Evolutionary conservation across 2,113 vertebrate genomes (phyloP).

Genomic region (Rhinichthys klamathensis): DNA sequence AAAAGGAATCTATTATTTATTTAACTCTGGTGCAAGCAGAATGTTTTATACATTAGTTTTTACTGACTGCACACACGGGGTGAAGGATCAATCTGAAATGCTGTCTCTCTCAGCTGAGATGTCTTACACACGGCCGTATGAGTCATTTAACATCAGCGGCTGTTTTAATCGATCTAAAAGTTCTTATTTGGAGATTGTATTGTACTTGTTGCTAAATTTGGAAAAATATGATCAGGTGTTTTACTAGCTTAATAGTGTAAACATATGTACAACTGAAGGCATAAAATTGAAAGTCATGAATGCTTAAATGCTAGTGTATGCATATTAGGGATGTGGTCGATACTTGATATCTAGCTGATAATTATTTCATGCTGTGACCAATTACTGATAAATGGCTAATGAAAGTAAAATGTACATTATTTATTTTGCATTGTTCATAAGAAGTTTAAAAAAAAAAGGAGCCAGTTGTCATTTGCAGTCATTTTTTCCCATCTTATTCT

Average conservation of each 20-base stretch:
- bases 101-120: conserved; percentile 40
- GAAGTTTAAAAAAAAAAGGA: not conserved
- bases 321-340: not conserved
- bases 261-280: not conserved
- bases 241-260: not conserved
- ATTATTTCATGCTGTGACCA: not conserved
- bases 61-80: conserved; percentile 20
- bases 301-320: not conserved
- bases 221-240: not conserved
- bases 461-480: not conserved
- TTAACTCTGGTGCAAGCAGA: conserved; percentile 46
- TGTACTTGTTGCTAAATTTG: not conserved
- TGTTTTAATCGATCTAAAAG: not conserved
- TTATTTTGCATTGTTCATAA: not conserved
- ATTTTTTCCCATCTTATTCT: not conserved
- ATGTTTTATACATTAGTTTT: conserved; percentile 60
- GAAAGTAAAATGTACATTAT: not conserved
- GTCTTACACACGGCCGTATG: not conserved
- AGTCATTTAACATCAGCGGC: not conserved
- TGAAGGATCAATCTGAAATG: conserved; percentile 51
- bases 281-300: not conserved
- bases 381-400: not conserved
- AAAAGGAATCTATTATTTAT: conserved; percentile 59
- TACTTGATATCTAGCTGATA: no score
- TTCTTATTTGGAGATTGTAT: not conserved